Percentiles rank a stretch among this genome's conserved stretches.
phyloP scores from a whole-genome alignment of 2,113 vertebrate species.

The Ctenomys sociabilis region DNA sequence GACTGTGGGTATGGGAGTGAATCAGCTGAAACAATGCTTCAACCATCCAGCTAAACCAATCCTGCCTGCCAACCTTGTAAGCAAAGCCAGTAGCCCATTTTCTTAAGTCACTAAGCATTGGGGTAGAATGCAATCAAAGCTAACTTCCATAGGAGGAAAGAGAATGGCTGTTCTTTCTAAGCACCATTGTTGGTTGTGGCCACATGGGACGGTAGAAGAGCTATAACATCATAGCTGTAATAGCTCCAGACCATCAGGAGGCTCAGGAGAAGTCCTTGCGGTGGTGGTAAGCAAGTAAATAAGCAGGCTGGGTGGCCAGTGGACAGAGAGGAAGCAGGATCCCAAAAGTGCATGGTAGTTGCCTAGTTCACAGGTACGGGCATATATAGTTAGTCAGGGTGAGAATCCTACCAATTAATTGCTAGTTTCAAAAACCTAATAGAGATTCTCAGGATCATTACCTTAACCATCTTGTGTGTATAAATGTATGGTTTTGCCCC shows the following conservation, averaged over 20 bases:
- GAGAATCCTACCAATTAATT: no score
- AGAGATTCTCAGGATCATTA: no score
- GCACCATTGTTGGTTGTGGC: background rate
- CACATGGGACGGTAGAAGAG: background rate
- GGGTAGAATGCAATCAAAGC: background rate
- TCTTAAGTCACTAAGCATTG: slow-evolving; percentile 27
- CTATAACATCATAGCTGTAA: background rate
- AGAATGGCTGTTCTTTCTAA: background rate
- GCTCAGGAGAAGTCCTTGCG: background rate
- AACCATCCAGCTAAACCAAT: background rate
- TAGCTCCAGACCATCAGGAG: background rate
- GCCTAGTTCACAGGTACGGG: no score
- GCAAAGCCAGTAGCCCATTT: background rate
- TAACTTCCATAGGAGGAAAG: background rate
- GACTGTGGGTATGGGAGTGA: background rate
- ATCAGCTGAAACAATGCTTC: background rate
- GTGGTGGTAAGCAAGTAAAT: background rate
- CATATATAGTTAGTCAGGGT: no score
- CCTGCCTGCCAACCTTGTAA: slow-evolving; percentile 9
- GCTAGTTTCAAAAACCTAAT: no score
- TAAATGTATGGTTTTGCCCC: no score
- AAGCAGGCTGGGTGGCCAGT: background rate
- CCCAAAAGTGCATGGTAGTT: no score
- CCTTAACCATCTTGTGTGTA: no score
- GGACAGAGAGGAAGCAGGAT: background rate